Base-by-base conservation (phyloP, 2,888 invertebrate genomes). In the Philhelius pedissequus region DNA sequence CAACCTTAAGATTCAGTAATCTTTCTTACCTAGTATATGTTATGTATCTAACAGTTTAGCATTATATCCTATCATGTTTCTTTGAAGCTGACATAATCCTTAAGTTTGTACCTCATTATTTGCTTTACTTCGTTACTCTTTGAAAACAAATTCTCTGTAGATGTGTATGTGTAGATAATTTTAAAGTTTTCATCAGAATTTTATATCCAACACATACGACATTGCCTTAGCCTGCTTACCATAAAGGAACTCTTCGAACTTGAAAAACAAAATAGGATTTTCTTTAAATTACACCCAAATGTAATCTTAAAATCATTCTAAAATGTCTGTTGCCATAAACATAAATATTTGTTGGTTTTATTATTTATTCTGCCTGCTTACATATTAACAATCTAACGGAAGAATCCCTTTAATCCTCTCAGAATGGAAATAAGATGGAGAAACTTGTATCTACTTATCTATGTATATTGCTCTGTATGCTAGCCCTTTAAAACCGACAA, bases 331-430 rank as follows among this genome's bases (percentile, higher is more conserved):
- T 22, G 40, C 27, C 62, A 78, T 64, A 64, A 78, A 27, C 45
- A 71, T 78, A 78, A 71, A 78, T 56, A 64, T 71, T 71, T 71
- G 54, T 71, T 64, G 62, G 25, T 64, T 78, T n/a, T n/a, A n/a
- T n/a, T 78, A 54, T 71, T 78, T 70, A 45, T 78, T 71, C 64
- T 64, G 48, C 48, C 48, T 60, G 40, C 43, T 48, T 50, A 18
- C 20, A 48, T 64, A 27, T 48, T 48, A 70, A 52, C 40, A 77
- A 56, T 30, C 32, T 45, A 45, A 45, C 32, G 43, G 43, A 45
- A 48, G 25, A 30, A 70, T 45, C 27, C 56, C 62, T 45, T 45
- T 64, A 64, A 64, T 43, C 22, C 25, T 40, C 45, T 45, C 13
- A 13, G 9, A 15, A 22, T 38, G 38, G 30, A 2, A 22, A 43